These are phyloP conservation scores for Pentalonia nigronervosa DNA, from an alignment of 1,140 invertebrate genomes.

Conservation along the genomic window DNA sequence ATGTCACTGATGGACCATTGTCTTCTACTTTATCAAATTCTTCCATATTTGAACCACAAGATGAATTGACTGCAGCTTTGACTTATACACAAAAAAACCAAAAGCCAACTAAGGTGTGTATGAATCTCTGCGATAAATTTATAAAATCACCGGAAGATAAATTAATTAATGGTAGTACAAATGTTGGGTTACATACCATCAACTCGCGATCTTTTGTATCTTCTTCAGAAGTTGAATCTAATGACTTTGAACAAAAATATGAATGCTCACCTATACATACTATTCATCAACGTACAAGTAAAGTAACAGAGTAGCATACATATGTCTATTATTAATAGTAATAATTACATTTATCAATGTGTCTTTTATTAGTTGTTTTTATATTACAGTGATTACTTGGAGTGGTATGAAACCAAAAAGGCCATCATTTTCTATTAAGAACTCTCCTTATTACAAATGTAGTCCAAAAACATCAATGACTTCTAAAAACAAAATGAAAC, in stretches of 20 bases:
- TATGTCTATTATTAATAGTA: not conserved
- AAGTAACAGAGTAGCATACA: not conserved
- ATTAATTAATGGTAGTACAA: not conserved
- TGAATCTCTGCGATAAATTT: not conserved
- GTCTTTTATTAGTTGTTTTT: slow-evolving; percentile 21
- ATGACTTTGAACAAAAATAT: not conserved
- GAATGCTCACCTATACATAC: not conserved
- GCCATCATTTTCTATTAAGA: slow-evolving; percentile 48
- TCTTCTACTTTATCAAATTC: not conserved
- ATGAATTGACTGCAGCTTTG: not conserved
- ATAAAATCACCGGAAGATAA: slow-evolving; percentile 7
- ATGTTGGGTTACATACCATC: not conserved
- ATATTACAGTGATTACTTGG: slow-evolving; percentile 38
- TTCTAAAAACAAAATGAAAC: slow-evolving; percentile 30
- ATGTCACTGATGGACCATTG: slow-evolving; percentile 28
- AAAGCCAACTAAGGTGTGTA: not conserved
- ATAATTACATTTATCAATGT: not conserved
- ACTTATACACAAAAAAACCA: not conserved
- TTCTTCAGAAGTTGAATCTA: not conserved
- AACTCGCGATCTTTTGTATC: not conserved
- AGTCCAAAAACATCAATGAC: slow-evolving; percentile 18
- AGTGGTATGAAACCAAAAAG: slow-evolving; percentile 14
- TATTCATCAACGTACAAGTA: slow-evolving; percentile 15
- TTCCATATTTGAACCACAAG: not conserved
- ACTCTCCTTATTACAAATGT: slow-evolving; percentile 50